These are phyloP conservation scores for Gastrophysa polygoni DNA, from an alignment of 2,888 invertebrate genomes.

Conservation along the genomic window DNA sequence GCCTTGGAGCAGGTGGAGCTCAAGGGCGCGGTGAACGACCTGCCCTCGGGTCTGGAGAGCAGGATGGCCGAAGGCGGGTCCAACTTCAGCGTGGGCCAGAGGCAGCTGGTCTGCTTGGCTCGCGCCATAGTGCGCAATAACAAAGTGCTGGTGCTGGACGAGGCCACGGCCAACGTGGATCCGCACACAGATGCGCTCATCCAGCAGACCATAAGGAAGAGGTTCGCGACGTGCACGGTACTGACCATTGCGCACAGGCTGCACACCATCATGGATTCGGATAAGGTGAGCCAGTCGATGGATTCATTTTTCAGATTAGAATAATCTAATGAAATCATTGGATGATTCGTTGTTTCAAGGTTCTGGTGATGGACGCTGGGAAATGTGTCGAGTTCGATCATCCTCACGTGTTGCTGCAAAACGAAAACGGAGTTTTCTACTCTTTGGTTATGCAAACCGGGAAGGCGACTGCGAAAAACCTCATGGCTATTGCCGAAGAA, in stretches of 20 bases:
- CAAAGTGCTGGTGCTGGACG: conserved; percentile 60
- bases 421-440: conserved; percentile 41
- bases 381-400: conserved; percentile 76
- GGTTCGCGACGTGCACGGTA: conserved; percentile 80
- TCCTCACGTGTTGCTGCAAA: conserved; percentile 69
- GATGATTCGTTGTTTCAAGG: conserved; percentile 47
- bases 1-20: conserved; percentile 82
- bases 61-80: conserved; percentile 76
- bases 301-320: no score
- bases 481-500: conserved; percentile 42
- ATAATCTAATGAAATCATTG: no score
- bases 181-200: conserved; percentile 78
- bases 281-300: conserved; percentile 57
- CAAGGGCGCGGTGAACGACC: conserved; percentile 62
- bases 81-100: conserved; percentile 60
- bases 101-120: conserved; percentile 74
- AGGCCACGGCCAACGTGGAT: conserved; percentile 85
- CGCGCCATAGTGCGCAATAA: conserved; percentile 64
- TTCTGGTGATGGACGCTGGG: conserved; percentile 82
- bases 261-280: conserved; percentile 86
- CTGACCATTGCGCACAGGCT: conserved; percentile 84
- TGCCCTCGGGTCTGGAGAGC: conserved; percentile 66
- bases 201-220: conserved; percentile 74
- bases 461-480: conserved; percentile 44
- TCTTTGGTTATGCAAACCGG: conserved; percentile 73